These are phyloP conservation scores for Eutolmus rufibarbis DNA, from an alignment of 2,888 invertebrate genomes.

Conservation along the genomic window DNA sequence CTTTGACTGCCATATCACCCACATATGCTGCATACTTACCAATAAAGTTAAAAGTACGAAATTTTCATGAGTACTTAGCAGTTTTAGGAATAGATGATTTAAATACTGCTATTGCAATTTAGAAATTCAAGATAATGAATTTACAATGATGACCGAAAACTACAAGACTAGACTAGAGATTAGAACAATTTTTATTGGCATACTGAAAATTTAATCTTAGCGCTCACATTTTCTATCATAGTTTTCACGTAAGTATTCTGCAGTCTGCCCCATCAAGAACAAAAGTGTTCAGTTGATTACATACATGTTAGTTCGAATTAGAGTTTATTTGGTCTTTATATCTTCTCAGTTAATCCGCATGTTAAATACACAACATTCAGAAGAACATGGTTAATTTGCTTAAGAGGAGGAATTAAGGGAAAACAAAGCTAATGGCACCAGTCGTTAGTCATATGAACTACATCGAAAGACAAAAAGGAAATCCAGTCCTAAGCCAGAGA, in stretches of 20 bases:
- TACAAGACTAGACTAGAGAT: no score
- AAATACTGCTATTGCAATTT: no score
- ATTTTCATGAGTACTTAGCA: no score
- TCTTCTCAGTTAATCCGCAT: not conserved
- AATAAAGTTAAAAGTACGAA: no score
- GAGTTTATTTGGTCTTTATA: not conserved
- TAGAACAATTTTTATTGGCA: no score
- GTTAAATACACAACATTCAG: not conserved
- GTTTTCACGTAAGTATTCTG: not conserved
- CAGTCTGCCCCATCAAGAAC: not conserved
- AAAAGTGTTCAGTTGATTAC: not conserved
- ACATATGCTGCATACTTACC: no score
- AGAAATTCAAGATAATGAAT: no score
- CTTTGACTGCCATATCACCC: no score
- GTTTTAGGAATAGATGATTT: no score
- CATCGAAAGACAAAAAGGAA: not conserved
- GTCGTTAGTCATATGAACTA: not conserved
- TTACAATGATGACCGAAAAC: no score
- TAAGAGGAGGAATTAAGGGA: not conserved
- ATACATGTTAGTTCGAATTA: not conserved
- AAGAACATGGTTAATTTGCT: not conserved
- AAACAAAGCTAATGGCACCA: not conserved
- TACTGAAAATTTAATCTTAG: no score
- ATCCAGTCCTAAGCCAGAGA: not conserved
- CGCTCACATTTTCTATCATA: no score